Conservation (phyloP, 2,888 invertebrate species). For the Drosophila robusta region DNA sequence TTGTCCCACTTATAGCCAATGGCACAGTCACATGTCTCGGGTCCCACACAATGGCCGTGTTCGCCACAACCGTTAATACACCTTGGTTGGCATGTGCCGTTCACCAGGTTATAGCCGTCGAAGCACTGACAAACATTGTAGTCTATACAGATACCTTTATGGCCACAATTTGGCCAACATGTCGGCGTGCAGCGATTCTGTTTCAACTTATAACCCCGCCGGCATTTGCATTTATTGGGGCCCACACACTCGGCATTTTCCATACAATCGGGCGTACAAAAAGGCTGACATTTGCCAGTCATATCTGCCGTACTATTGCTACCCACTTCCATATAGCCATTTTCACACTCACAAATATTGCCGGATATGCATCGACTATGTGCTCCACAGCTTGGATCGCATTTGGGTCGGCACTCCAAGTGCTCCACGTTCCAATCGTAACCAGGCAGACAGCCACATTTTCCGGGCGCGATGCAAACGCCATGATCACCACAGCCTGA, state of each 20-base stretch:
- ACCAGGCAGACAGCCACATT: too few relatives aligned
- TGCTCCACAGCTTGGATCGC: neutral
- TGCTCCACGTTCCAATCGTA: neutral
- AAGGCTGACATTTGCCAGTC: neutral
- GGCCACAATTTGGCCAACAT: neutral
- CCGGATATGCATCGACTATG: neutral
- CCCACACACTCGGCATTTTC: neutral
- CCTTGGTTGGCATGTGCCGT: neutral
- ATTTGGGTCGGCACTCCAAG: neutral
- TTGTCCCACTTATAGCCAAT: conserved; percentile 6
- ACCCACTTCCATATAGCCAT: neutral
- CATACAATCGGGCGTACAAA: neutral
- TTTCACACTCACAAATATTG: neutral
- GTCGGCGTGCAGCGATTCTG: neutral
- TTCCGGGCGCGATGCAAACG: too few relatives aligned
- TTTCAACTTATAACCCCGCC: neutral
- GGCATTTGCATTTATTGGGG: conserved; percentile 1
- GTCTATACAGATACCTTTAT: neutral
- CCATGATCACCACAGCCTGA: too few relatives aligned
- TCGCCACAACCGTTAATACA: neutral
- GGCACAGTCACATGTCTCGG: neutral
- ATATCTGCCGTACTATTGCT: too few relatives aligned
- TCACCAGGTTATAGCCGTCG: neutral
- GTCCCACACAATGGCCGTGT: neutral
- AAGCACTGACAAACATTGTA: neutral